phyloP scores from a whole-genome alignment of 2,113 vertebrate genomes.

The Ancistrus triradiatus region DNA sequence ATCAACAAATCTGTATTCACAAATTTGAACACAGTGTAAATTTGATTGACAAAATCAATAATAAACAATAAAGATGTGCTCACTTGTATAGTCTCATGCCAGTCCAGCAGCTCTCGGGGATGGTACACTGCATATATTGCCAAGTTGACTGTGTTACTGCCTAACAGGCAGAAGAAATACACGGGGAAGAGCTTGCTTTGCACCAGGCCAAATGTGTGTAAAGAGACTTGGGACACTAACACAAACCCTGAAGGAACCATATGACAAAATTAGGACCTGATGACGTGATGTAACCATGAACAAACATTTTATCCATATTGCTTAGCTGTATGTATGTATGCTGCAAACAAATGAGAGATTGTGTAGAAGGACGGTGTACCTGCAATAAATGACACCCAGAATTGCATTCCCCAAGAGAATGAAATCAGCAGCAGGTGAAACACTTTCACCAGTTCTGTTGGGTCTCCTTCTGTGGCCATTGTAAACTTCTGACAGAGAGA shows the following conservation, averaged over 20 bases:
- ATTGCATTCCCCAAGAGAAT: slow-evolving; percentile 82
- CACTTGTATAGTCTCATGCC: slow-evolving; percentile 76
- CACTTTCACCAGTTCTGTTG: slow-evolving; percentile 70
- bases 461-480: slow-evolving; percentile 74
- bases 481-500: not conserved
- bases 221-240: slow-evolving; percentile 66
- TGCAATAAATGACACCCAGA: slow-evolving; percentile 84
- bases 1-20: too few species aligned
- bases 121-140: slow-evolving; percentile 70
- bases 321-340: not conserved
- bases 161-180: slow-evolving; percentile 76
- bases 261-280: not conserved
- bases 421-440: slow-evolving; percentile 77
- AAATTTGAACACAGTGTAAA: too few species aligned
- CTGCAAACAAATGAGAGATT: not conserved
- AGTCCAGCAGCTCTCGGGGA: slow-evolving; percentile 70
- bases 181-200: slow-evolving; percentile 83
- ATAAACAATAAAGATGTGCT: not conserved
- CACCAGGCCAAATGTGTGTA: slow-evolving; percentile 80
- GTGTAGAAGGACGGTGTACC: slow-evolving; percentile 57
- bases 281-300: not conserved
- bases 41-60: too few species aligned
- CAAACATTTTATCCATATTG: not conserved
- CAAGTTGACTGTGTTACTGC: slow-evolving; percentile 69
- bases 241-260: slow-evolving; percentile 68